phyloP scores from a whole-genome alignment of 2,113 vertebrate genomes.

The Patagioenas fasciata region DNA sequence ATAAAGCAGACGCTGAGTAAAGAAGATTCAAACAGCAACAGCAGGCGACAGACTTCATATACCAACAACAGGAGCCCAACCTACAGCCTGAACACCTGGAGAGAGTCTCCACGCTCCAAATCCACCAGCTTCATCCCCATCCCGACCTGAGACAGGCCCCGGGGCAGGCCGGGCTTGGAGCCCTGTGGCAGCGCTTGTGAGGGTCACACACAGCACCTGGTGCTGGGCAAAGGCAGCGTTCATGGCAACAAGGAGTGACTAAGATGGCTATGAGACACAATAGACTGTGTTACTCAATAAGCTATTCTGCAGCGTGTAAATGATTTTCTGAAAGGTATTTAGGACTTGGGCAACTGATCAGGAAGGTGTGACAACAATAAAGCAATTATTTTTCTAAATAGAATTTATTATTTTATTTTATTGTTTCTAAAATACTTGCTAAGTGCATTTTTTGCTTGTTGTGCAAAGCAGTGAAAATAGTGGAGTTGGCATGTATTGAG shows the following conservation, averaged over 20 bases:
- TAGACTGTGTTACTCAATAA: not conserved
- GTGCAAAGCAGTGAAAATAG: not conserved
- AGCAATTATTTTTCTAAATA: constrained; percentile 52
- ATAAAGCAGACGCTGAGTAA: constrained; percentile 77
- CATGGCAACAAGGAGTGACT: not conserved
- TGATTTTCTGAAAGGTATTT: constrained; percentile 34
- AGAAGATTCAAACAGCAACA: constrained; percentile 89
- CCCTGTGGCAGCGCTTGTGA: not conserved
- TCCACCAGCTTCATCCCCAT: constrained; percentile 75
- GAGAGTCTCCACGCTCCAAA: constrained; percentile 78
- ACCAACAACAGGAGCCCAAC: constrained; percentile 86
- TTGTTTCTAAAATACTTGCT: not conserved
- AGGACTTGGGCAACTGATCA: not conserved
- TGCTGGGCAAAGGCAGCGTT: not conserved
- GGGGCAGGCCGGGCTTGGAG: not conserved
- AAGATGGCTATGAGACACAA: not conserved
- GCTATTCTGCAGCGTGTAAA: not conserved
- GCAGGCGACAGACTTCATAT: constrained; percentile 84
- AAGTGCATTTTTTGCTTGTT: not conserved
- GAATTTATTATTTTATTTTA: not conserved
- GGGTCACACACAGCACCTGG: not conserved
- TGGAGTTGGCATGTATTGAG: not conserved
- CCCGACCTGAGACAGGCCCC: constrained; percentile 68
- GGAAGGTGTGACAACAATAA: not conserved
- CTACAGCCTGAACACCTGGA: constrained; percentile 81